Conservation (phyloP, 2,888 invertebrate genomes). For the Nephrocerus scutellatus region DNA sequence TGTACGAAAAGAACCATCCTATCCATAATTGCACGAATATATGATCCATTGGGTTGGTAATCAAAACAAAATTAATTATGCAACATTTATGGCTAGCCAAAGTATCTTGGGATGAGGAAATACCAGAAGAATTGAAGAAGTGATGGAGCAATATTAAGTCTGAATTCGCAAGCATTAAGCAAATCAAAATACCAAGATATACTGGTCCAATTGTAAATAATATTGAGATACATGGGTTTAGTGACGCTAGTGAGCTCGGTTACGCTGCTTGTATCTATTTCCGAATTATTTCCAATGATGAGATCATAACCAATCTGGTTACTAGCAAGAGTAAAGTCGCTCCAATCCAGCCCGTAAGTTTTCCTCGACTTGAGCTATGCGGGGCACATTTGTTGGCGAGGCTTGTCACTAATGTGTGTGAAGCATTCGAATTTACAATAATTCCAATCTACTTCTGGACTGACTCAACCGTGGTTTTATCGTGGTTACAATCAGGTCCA, state of each 20-base stretch:
- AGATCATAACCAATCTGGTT: conserved; percentile 5
- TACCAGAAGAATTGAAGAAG: conserved; percentile 2
- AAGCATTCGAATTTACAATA: neutral
- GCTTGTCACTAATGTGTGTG: conserved; percentile 1
- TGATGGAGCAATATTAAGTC: conserved; percentile 10
- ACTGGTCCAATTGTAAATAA: neutral
- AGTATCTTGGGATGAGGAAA: conserved; percentile 9
- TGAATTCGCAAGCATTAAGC: conserved; percentile 3
- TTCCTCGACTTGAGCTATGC: conserved; percentile 15
- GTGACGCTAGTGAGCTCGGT: conserved; percentile 15
- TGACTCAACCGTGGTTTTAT: conserved; percentile 11
- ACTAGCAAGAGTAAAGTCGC: conserved; percentile 13
- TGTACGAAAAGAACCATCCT: conserved; percentile 14
- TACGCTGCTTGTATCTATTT: conserved; percentile 11
- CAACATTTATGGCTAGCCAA: conserved; percentile 13
- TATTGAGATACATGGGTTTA: conserved; percentile 15
- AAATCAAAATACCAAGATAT: conserved; percentile 12
- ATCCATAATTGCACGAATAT: conserved; percentile 9
- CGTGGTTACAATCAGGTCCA: conserved; percentile 11
- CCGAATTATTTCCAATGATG: neutral
- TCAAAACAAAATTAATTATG: conserved; percentile 14
- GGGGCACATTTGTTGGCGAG: conserved; percentile 11
- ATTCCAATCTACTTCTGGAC: conserved; percentile 8
- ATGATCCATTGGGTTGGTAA: conserved; percentile 17
- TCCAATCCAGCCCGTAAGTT: conserved; percentile 8